A percentile compares a stretch with the other conserved stretches of the same genome.
These are phyloP conservation scores for Hycleus cichorii DNA, from an alignment of 1,140 invertebrate genomes.

Conservation along the genomic window DNA sequence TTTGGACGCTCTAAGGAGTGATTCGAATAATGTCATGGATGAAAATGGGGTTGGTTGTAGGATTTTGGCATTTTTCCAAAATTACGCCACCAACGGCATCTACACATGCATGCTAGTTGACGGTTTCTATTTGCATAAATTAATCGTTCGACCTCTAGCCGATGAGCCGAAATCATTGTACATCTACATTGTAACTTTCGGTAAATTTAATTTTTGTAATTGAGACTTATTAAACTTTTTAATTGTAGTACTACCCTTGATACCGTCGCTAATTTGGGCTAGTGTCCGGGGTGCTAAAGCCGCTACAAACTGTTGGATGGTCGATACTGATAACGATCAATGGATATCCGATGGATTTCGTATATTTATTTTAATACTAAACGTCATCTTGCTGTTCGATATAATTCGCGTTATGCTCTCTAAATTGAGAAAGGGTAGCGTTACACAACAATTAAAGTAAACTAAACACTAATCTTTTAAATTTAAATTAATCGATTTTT, in stretches of 20 bases:
- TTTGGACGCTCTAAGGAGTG: slow-evolving; percentile 43
- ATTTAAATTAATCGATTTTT: slow-evolving; percentile 4
- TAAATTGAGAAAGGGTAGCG: slow-evolving; percentile 45
- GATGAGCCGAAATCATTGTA: slow-evolving; percentile 41
- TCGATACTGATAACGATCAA: slow-evolving; percentile 44
- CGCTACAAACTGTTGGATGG: slow-evolving; percentile 48
- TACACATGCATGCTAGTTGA: slow-evolving; percentile 55
- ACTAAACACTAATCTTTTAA: not conserved
- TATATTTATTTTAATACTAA: slow-evolving; percentile 45
- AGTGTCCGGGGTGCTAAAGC: slow-evolving; percentile 40
- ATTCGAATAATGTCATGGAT: slow-evolving; percentile 42
- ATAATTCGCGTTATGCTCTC: slow-evolving; percentile 47
- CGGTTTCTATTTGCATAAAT: slow-evolving; percentile 50
- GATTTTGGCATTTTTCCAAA: slow-evolving; percentile 45
- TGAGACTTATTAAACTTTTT: too few species aligned
- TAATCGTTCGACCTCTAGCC: slow-evolving; percentile 50
- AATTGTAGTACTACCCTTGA: slow-evolving; percentile 39
- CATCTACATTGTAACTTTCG: slow-evolving; percentile 41
- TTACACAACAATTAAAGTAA: slow-evolving; percentile 40
- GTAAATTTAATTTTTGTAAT: slow-evolving; percentile 20
- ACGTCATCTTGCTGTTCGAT: slow-evolving; percentile 45
- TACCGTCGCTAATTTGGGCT: slow-evolving; percentile 47
- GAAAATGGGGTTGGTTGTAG: slow-evolving; percentile 44
- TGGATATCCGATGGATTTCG: slow-evolving; percentile 51
- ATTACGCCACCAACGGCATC: slow-evolving; percentile 44